Evolutionary conservation across 1,140 invertebrate species (phyloP).

Genomic region (Pseudomyrmex pallidus): DNA sequence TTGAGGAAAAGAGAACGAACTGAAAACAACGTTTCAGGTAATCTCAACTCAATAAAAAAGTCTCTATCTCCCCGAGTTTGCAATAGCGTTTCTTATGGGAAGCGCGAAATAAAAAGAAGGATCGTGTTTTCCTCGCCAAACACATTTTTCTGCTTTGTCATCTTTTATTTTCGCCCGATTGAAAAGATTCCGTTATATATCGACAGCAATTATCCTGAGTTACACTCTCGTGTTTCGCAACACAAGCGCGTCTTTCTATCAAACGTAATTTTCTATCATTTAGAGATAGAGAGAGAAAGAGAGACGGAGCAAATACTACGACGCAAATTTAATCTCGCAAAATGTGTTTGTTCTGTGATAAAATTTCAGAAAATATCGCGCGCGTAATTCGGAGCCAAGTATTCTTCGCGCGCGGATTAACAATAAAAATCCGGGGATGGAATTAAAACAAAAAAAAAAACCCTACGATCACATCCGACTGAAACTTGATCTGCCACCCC

Average conservation of each 20-base stretch:
- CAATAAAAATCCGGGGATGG: too few species aligned
- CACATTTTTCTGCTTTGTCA: conserved; percentile 32
- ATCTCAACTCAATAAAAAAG: conserved; percentile 77
- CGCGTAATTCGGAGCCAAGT: neutral
- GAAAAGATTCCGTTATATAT: neutral
- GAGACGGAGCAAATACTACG: too few species aligned
- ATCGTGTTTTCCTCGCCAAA: conserved; percentile 32
- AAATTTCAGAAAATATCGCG: neutral
- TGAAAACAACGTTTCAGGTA: conserved; percentile 67
- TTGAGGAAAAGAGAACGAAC: conserved; percentile 51
- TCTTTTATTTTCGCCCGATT: conserved; percentile 34
- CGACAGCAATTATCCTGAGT: conserved; percentile 30
- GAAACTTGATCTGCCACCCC: conserved; percentile 12
- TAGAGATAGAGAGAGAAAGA: too few species aligned
- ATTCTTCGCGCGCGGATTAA: too few species aligned
- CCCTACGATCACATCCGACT: conserved; percentile 5
- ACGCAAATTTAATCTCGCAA: too few species aligned
- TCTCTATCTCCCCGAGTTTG: conserved; percentile 53
- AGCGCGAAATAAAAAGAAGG: conserved; percentile 14
- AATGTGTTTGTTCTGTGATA: neutral
- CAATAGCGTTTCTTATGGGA: neutral
- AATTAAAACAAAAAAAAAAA: conserved; percentile 28
- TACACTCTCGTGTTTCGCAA: neutral
- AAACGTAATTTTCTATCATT: neutral
- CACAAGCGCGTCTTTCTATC: neutral